Evolutionary conservation across 2,888 invertebrate species (phyloP), one percentile per base, ranked within the genome.

Genomic region (Pharmacophagus antenor): DNA sequence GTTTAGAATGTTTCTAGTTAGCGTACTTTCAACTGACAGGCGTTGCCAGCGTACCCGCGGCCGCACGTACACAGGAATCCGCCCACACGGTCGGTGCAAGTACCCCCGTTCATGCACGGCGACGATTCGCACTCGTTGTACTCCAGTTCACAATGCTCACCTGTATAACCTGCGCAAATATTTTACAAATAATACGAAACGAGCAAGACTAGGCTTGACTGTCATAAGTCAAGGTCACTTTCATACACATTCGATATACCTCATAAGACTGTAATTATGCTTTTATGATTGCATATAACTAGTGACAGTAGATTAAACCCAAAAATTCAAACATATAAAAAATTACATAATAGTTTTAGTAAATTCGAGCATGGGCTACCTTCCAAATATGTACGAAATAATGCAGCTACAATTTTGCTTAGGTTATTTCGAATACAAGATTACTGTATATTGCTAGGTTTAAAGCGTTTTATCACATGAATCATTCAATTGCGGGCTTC

Each of bases 71-170:
- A 95, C 63, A 89, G 88, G 80, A 92, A 95, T 63, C 93, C 92
- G 49, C 93, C 94, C 69, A 95, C 92, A 76, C 93, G 93, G 86
- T 95, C 95, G 61, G 93, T 94, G 85, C 95, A 95, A 47, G 94
- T 94, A 66, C 95, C 95, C 48, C 93, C 94, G 80, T 95, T 94
- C 60, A 92, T 90, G 78, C 95, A 95, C 47, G 95, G 95, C 62
- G 94, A 93, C 65, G 94, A 94, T 77, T 94, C 94, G 77, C 95
- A 95, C 82, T 95, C 95, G 80, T 95, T 94, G 85, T 94, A 95
- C 76, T 95, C 94, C 74, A 94, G 88, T 76, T 95, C 94, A 76
- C 95, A 95, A 66, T 92, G 93, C 63, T 93, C 93, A 18, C 95
- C 95, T 2, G 94, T 94, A 78, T 93, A 95, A 31, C 94, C 95